Percentiles rank a stretch among this genome's conserved stretches.
Conservation (phyloP, 35 echinoderm and acorn worm genomes). For the Stichopus chloronotus region DNA sequence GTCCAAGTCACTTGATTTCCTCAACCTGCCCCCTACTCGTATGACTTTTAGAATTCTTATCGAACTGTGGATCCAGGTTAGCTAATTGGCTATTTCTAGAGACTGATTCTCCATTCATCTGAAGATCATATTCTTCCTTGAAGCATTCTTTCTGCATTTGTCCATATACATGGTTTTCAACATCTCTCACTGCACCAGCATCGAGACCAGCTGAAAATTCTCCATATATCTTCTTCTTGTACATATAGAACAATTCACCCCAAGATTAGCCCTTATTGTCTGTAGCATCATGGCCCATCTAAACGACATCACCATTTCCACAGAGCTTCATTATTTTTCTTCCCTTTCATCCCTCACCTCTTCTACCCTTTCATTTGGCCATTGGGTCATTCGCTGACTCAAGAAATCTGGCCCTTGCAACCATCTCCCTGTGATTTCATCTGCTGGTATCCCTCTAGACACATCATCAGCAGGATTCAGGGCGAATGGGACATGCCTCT, state of each 20-base stretch:
- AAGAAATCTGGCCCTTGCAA: slow-evolving; percentile 47
- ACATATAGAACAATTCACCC: slow-evolving; percentile 3
- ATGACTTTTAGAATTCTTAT: slow-evolving; percentile 30
- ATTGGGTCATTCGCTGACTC: neutral
- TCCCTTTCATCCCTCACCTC: neutral
- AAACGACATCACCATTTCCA: neutral
- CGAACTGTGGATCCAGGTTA: slow-evolving; percentile 42
- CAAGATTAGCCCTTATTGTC: neutral
- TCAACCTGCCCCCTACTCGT: slow-evolving; percentile 43
- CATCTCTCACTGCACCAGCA: neutral
- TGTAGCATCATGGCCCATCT: neutral
- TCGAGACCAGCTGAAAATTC: neutral
- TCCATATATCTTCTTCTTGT: neutral
- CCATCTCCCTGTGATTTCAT: neutral
- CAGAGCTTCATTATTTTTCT: neutral
- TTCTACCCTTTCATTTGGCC: neutral
- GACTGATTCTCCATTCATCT: neutral
- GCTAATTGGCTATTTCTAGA: neutral
- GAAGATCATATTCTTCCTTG: neutral
- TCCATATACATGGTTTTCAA: neutral
- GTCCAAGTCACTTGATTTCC: neutral
- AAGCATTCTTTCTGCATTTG: slow-evolving; percentile 42
- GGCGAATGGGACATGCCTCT: slow-evolving; percentile 43
- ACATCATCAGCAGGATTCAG: slow-evolving; percentile 60
- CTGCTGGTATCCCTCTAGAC: slow-evolving; percentile 43